Evolutionary conservation across 2,797 vertebrate species (phyloP).

Genomic region (Hydrolagus colliei): DNA sequence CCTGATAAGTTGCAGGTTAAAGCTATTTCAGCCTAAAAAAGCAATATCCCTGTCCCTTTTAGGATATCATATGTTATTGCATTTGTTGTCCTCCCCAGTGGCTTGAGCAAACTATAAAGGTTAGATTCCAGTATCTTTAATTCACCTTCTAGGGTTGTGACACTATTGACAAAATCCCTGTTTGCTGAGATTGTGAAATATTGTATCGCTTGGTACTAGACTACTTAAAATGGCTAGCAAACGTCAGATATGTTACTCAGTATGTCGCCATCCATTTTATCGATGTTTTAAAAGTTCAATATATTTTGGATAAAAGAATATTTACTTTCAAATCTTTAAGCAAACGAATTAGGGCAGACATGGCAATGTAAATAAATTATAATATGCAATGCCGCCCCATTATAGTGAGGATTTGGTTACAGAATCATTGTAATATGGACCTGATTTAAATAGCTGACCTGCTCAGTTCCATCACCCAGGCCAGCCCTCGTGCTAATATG

Average conservation of each 20-base stretch:
- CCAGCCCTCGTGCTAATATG: no score
- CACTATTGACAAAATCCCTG: slow-evolving; percentile 68
- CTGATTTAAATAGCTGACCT: no score
- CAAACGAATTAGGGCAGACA: no score
- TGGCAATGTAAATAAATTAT: no score
- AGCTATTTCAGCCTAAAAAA: slow-evolving; percentile 35
- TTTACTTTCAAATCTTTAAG: neutral
- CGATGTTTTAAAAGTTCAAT: neutral
- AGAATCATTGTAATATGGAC: no score
- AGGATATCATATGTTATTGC: slow-evolving; percentile 45
- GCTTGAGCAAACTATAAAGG: slow-evolving; percentile 42
- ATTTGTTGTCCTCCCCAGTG: slow-evolving; percentile 41
- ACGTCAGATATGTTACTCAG: slow-evolving; percentile 46
- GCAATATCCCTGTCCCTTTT: slow-evolving; percentile 41
- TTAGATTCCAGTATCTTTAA: slow-evolving; percentile 44
- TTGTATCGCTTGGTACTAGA: slow-evolving; percentile 74
- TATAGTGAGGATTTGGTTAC: no score
- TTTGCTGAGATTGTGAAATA: slow-evolving; percentile 80
- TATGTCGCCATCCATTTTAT: slow-evolving; percentile 37
- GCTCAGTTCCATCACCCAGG: no score
- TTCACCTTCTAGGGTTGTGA: slow-evolving; percentile 50
- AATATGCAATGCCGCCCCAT: no score
- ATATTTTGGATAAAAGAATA: neutral
- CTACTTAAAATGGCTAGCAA: slow-evolving; percentile 41
- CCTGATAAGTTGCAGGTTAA: slow-evolving; percentile 17